phyloP scores from a whole-genome alignment of 2,888 invertebrate species.

The Lepetodrilus schrolli region DNA sequence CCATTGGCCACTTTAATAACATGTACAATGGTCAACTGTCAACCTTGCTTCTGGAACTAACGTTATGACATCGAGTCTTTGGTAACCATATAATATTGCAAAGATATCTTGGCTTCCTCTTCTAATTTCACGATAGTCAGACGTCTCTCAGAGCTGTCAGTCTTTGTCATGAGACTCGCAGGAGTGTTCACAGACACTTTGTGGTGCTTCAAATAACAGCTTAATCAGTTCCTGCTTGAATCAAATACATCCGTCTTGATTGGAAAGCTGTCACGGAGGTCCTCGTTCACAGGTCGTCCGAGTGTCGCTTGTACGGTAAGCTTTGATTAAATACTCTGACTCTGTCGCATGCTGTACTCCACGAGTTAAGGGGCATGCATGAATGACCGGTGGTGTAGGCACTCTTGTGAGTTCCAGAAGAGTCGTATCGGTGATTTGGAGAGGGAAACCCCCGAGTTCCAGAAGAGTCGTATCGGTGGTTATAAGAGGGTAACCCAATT shows the following conservation, averaged over 20 bases:
- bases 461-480: too few species aligned
- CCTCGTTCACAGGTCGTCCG: background rate
- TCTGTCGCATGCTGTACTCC: background rate
- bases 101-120: background rate
- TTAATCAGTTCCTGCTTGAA: slow-evolving; percentile 13
- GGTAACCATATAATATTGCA: too few species aligned
- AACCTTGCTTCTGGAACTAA: too few species aligned
- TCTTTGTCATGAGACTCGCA: background rate
- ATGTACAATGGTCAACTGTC: too few species aligned
- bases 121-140: background rate
- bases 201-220: background rate
- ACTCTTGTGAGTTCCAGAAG: too few species aligned
- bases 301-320: background rate
- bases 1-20: too few species aligned
- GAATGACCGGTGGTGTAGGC: too few species aligned
- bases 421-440: too few species aligned
- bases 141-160: background rate
- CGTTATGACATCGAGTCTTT: too few species aligned
- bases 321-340: slow-evolving; percentile 10
- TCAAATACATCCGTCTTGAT: background rate
- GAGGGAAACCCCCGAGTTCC: too few species aligned
- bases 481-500: too few species aligned
- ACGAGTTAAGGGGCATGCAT: background rate
- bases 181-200: slow-evolving; percentile 4
- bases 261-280: slow-evolving; percentile 3